These are phyloP conservation scores for Tipula lateralis DNA, from an alignment of 2,888 invertebrate species.

Conservation along the genomic window DNA sequence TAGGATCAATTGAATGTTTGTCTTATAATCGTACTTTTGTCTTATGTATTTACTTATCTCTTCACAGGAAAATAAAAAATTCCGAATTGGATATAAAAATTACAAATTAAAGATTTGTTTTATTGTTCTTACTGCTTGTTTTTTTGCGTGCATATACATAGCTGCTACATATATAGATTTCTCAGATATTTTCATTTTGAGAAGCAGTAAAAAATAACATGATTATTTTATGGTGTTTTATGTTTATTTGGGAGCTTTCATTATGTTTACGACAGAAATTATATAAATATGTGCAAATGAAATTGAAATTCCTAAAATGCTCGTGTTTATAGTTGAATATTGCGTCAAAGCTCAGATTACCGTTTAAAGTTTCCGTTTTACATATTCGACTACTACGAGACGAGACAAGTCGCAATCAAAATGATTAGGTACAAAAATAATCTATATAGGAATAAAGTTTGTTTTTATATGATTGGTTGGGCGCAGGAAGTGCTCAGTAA, in stretches of 20 bases:
- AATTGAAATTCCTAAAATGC: too few species aligned
- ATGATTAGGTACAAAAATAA: too few species aligned
- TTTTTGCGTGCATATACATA: too few species aligned
- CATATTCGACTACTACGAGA: too few species aligned
- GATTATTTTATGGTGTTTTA: not conserved
- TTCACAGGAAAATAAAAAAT: not conserved
- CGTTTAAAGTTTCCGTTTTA: too few species aligned
- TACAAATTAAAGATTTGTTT: not conserved
- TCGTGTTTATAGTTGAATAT: too few species aligned
- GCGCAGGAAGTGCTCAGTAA: too few species aligned
- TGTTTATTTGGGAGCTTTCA: not conserved
- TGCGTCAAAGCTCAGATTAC: too few species aligned
- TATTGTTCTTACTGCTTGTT: not conserved
- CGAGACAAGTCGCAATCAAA: too few species aligned
- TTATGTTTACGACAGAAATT: not conserved
- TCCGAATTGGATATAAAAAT: not conserved
- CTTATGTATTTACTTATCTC: not conserved
- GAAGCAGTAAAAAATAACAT: not conserved
- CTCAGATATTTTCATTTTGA: not conserved
- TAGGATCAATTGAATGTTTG: not conserved
- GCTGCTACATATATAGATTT: not conserved
- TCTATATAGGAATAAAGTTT: too few species aligned
- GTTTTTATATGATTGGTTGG: too few species aligned
- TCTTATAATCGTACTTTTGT: not conserved
- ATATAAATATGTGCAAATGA: too few species aligned